phyloP scores from a whole-genome alignment of 2,797 vertebrate species.

The Tokudaia tokunoshimensis region DNA sequence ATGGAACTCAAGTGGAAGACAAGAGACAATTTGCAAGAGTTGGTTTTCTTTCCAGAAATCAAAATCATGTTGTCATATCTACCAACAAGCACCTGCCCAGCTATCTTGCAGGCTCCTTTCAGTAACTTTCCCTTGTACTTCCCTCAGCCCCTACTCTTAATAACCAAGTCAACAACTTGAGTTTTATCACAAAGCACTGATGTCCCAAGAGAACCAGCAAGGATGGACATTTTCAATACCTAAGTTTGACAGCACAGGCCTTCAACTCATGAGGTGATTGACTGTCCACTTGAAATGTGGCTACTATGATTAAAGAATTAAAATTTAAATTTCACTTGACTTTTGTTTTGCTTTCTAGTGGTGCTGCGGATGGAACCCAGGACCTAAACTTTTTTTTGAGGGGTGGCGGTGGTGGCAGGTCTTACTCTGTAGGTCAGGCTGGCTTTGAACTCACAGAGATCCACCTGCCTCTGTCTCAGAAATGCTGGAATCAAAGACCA shows the following conservation, averaged over 20 bases:
- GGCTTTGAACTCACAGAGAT: background rate
- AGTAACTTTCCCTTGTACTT: background rate
- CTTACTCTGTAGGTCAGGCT: background rate
- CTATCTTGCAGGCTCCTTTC: background rate
- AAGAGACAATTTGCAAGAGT: background rate
- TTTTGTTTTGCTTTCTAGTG: constrained; percentile 27
- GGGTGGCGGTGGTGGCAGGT: too few species aligned
- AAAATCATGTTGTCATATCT: background rate
- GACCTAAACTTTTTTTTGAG: background rate
- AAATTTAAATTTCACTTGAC: constrained; percentile 56
- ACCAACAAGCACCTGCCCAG: background rate
- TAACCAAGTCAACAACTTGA: constrained; percentile 7
- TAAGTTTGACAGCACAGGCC: background rate
- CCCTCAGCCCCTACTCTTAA: constrained; percentile 9
- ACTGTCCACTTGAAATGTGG: constrained; percentile 55
- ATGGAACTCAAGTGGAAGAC: background rate
- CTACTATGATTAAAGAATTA: constrained; percentile 7
- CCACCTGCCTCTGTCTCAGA: background rate
- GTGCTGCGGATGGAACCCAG: background rate
- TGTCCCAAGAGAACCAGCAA: constrained; percentile 44
- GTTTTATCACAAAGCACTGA: constrained; percentile 29
- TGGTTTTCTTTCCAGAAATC: background rate
- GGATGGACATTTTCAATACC: constrained; percentile 33
- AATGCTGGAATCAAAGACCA: background rate
- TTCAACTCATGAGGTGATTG: constrained; percentile 3